Evolutionary conservation across 2,113 vertebrate species (phyloP).

Genomic region (Opisthocomus hoazin): DNA sequence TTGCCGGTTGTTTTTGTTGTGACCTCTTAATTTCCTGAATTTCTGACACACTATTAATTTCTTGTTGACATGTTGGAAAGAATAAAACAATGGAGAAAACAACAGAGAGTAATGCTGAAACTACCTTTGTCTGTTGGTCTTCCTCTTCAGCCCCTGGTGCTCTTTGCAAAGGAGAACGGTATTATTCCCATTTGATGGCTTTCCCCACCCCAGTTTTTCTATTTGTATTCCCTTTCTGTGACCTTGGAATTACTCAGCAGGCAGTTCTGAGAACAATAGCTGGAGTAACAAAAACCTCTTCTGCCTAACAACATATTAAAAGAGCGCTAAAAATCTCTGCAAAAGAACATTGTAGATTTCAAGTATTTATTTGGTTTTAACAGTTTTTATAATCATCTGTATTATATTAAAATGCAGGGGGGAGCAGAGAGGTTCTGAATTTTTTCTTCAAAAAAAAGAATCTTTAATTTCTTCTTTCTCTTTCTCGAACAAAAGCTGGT

Average conservation of each 20-base stretch:
- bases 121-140: background rate
- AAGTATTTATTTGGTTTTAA: background rate
- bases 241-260: conserved; percentile 16
- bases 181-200: background rate
- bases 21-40: background rate
- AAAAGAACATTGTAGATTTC: background rate
- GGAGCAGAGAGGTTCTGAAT: background rate
- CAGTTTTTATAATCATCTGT: background rate
- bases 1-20: background rate
- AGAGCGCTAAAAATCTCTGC: background rate
- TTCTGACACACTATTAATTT: background rate
- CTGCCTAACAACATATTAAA: background rate
- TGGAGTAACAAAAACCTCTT: background rate
- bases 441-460: background rate
- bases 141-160: background rate
- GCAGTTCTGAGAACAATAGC: background rate
- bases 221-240: background rate
- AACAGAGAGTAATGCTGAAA: background rate
- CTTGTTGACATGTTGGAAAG: background rate
- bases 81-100: background rate
- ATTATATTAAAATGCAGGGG: background rate
- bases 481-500: background rate
- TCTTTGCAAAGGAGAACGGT: background rate
- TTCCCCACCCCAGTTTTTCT: background rate
- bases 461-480: background rate